phyloP scores from a whole-genome alignment of 1,140 invertebrate genomes.

The Drosophila baimaii region DNA sequence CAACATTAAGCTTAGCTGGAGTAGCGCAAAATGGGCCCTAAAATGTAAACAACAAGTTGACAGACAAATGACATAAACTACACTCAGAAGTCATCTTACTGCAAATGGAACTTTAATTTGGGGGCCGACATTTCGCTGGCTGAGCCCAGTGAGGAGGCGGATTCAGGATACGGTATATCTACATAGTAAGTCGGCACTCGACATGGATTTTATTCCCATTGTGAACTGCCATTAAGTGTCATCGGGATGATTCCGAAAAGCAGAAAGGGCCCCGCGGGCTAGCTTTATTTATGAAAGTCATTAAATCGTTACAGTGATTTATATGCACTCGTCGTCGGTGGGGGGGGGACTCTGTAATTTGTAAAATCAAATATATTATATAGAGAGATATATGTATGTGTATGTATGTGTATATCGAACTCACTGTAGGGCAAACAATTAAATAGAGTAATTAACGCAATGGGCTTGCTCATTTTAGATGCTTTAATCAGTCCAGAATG shows the following conservation, averaged over 20 bases:
- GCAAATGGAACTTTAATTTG: slow-evolving; percentile 46
- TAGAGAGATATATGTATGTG: background rate
- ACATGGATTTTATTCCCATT: slow-evolving; percentile 41
- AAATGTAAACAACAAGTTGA: slow-evolving; percentile 49
- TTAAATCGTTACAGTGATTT: slow-evolving; percentile 37
- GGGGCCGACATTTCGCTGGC: slow-evolving; percentile 9
- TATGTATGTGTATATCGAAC: too few species aligned
- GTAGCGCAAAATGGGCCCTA: slow-evolving; percentile 42
- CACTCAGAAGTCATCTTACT: slow-evolving; percentile 42
- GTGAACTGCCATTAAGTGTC: slow-evolving; percentile 41
- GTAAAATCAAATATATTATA: background rate
- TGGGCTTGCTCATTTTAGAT: background rate
- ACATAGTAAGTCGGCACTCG: slow-evolving; percentile 16
- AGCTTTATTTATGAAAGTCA: slow-evolving; percentile 43
- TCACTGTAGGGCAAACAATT: background rate
- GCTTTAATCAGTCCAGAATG: background rate
- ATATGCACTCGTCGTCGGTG: slow-evolving; percentile 8
- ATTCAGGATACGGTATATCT: too few species aligned
- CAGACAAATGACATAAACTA: slow-evolving; percentile 48
- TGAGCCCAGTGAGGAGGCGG: too few species aligned
- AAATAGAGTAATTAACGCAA: background rate
- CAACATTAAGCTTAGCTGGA: slow-evolving; percentile 48
- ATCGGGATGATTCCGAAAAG: slow-evolving; percentile 9
- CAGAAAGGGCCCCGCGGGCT: background rate
- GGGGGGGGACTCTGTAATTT: slow-evolving; percentile 11